A percentile compares a stretch with the other conserved stretches of the same genome.
Conservation (phyloP, 2,113 vertebrate species). For the Serinus canaria region DNA sequence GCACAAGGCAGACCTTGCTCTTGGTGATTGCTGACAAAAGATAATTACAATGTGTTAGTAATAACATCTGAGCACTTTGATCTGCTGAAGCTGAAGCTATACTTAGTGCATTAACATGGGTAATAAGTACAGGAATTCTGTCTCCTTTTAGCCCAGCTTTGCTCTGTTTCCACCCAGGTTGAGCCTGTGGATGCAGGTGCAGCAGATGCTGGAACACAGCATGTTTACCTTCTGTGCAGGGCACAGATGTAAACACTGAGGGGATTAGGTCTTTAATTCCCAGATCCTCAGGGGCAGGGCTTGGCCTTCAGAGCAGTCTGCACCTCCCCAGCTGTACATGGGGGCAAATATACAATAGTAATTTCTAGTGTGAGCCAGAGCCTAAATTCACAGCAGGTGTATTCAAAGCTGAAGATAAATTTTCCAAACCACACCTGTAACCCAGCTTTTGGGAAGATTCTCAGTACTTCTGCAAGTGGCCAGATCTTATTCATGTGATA, state of each 20-base stretch:
- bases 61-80: constrained; percentile 1
- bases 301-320: background rate
- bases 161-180: background rate
- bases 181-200: background rate
- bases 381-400: background rate
- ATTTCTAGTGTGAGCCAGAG: background rate
- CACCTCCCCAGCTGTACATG: background rate
- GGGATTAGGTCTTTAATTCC: background rate
- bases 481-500: background rate
- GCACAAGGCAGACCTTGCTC: constrained; percentile 3
- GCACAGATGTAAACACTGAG: background rate
- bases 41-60: constrained; percentile 3
- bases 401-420: background rate
- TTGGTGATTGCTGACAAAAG: background rate
- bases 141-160: background rate
- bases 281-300: background rate
- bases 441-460: background rate
- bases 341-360: background rate
- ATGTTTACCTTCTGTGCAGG: background rate
- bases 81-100: background rate
- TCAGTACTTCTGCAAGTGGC: background rate
- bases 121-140: background rate
- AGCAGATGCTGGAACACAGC: background rate
- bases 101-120: background rate
- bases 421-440: background rate